These are phyloP conservation scores for Drosophila punjabiensis DNA, from an alignment of 1,140 invertebrate species.

Conservation along the genomic window DNA sequence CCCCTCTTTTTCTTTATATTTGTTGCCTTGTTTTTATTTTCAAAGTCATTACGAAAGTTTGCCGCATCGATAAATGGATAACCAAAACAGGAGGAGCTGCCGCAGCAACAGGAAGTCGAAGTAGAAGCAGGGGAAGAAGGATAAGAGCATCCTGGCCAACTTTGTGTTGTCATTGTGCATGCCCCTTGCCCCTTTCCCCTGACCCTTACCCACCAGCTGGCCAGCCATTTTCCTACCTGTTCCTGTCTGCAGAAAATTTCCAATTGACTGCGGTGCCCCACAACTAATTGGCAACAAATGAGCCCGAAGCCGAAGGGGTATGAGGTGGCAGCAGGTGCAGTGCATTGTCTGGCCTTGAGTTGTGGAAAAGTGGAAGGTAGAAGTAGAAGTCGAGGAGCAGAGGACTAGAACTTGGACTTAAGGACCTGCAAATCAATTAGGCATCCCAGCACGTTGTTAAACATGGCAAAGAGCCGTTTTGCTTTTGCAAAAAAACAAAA, in stretches of 20 bases:
- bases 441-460: slow-evolving; percentile 61
- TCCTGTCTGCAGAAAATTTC: slow-evolving; percentile 66
- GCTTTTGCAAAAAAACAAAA: slow-evolving; percentile 50
- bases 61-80: slow-evolving; percentile 82
- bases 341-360: slow-evolving; percentile 32
- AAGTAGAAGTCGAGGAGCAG: neutral
- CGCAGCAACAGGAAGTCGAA: slow-evolving; percentile 26
- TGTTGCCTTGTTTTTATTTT: slow-evolving; percentile 74
- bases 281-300: slow-evolving; percentile 84
- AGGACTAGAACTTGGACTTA: slow-evolving; percentile 39
- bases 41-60: slow-evolving; percentile 83
- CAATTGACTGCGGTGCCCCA: slow-evolving; percentile 80
- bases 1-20: slow-evolving; percentile 39
- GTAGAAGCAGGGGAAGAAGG: neutral
- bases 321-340: slow-evolving; percentile 19
- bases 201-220: neutral
- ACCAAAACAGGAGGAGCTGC: slow-evolving; percentile 67
- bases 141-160: slow-evolving; percentile 34
- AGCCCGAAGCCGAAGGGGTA: slow-evolving; percentile 56
- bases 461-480: slow-evolving; percentile 36
- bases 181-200: too few relatives aligned
- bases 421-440: slow-evolving; percentile 78
- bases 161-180: slow-evolving; percentile 47
- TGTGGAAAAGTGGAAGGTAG: neutral
- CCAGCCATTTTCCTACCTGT: slow-evolving; percentile 27